Evolutionary conservation across 2,797 vertebrate species (phyloP), one percentile per base, ranked within the genome.

Genomic region (Myotis findleyi): DNA sequence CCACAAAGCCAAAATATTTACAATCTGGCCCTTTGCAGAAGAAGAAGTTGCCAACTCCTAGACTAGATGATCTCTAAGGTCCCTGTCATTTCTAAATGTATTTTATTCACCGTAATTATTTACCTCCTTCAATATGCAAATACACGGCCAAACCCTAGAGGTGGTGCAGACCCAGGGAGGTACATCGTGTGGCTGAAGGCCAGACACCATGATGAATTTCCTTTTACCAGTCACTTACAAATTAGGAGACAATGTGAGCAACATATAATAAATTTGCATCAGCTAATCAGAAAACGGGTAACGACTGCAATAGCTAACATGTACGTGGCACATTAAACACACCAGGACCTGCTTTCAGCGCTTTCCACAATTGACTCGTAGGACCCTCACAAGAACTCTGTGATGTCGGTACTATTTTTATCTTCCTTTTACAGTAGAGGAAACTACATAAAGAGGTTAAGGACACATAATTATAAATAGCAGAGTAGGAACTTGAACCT

Each of bases 1-100:
- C 62, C 20, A 51, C 44, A 76, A 57, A 86, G 38, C 41, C 88
- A 92, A 95, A 92, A 80, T 87, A 66, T 66, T 93, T 93, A 76
- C 53, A 81, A 2, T 76, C 64, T 89, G 33, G 25, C 6, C 66
- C 10, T 64, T 86, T 5, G 20, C 14, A 89, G 62, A 53, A 73
- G 55, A 53, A 73, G 55, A 83, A 57, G 41, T 64, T 93, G 69
- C 49, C 80, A 80, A 33, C 27, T 73, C 44, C 21, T 92, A 7
- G 51, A 69, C 44, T 21, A 80, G 68, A 51, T 69, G 53, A 71
- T 88, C 51, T 87, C 64, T 47, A 80, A 80, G 38, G 53, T 87
- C 33, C 18, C 64, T 36, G 49, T 87, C 59, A 68, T 95, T 81
- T 73, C 62, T 69, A 9, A 33, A 55, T 72, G 5, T 38, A 41